Evolutionary conservation across 30 jellyfish, hydroid and myxozoan genomes (phyloP).

Genomic region (Clytia hemisphaerica): DNA sequence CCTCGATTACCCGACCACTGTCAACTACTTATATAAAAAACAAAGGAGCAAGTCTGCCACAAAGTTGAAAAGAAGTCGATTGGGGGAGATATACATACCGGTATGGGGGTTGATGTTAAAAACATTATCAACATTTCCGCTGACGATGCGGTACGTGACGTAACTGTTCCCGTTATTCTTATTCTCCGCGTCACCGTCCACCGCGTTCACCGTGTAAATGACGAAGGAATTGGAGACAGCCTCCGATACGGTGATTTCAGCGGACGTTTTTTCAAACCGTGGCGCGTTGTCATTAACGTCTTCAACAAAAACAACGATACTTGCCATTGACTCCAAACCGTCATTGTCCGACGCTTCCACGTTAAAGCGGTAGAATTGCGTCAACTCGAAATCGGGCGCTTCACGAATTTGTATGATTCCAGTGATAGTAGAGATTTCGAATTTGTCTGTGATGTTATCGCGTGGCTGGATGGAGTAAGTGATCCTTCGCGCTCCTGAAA

Average conservation of each 20-base stretch:
- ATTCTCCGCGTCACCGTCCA: conserved; percentile 56
- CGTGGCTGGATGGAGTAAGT: conserved; percentile 9
- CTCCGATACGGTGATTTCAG: conserved; percentile 42
- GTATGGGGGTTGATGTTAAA: conserved; percentile 58
- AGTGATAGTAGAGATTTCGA: conserved; percentile 31
- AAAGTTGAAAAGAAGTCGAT: not conserved
- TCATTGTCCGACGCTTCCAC: conserved; percentile 75
- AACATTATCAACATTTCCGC: conserved; percentile 60
- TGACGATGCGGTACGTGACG: conserved; percentile 41
- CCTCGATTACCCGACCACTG: too few relatives aligned
- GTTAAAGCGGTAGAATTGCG: conserved; percentile 35
- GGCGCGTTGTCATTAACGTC: conserved; percentile 89
- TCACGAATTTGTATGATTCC: conserved; percentile 50
- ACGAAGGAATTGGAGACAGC: conserved; percentile 40
- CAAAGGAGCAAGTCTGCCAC: too few relatives aligned
- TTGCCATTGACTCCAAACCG: conserved; percentile 47
- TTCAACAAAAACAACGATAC: conserved; percentile 41
- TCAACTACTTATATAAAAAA: too few relatives aligned
- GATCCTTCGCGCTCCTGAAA: conserved; percentile 4
- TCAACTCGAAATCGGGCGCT: conserved; percentile 57
- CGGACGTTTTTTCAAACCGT: conserved; percentile 16
- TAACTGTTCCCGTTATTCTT: conserved; percentile 56
- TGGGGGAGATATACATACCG: conserved; percentile 41
- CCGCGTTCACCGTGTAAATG: conserved; percentile 56
- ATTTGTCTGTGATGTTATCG: conserved; percentile 25